A percentile compares a stretch with the other conserved stretches of the same genome.
These are phyloP conservation scores for Tiphia femorata DNA, from an alignment of 2,888 invertebrate species.

Conservation along the genomic window DNA sequence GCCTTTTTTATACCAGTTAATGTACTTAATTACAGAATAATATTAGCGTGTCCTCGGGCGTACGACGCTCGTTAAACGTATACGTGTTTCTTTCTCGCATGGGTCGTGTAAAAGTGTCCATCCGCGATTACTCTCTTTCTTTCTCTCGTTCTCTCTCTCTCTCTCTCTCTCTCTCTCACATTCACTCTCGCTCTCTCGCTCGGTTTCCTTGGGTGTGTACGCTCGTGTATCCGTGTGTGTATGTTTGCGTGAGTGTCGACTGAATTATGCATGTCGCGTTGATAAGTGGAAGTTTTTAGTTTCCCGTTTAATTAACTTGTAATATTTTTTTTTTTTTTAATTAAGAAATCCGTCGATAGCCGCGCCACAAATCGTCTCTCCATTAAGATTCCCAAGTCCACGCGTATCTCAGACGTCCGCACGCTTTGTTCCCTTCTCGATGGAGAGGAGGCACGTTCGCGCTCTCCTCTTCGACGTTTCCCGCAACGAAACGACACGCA, in stretches of 20 bases:
- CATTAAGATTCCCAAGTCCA: constrained; percentile 3
- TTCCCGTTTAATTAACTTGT: constrained; percentile 39
- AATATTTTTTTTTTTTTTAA: constrained; percentile 15
- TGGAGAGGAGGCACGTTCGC: too few species aligned
- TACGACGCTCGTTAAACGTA: constrained; percentile 18
- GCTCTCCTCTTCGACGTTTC: not conserved
- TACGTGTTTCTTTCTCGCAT: constrained; percentile 14
- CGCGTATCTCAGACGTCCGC: too few species aligned
- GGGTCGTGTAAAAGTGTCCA: not conserved
- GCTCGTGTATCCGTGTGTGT: constrained; percentile 3
- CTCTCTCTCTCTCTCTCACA: not conserved
- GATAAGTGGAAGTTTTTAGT: constrained; percentile 23
- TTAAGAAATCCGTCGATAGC: constrained; percentile 30
- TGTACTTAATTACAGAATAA: constrained; percentile 48
- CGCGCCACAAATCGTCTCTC: constrained; percentile 15
- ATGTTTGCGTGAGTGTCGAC: constrained; percentile 3
- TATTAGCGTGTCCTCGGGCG: constrained; percentile 24
- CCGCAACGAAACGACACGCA: too few species aligned
- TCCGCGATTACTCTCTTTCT: not conserved
- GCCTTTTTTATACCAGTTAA: constrained; percentile 30
- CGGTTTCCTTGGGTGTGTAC: not conserved
- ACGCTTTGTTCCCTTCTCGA: too few species aligned
- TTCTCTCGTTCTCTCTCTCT: not conserved
- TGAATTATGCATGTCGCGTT: not conserved
- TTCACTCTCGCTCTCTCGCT: not conserved